Conservation (phyloP, 2,888 invertebrate species). For the Thymelicus sylvestris region DNA sequence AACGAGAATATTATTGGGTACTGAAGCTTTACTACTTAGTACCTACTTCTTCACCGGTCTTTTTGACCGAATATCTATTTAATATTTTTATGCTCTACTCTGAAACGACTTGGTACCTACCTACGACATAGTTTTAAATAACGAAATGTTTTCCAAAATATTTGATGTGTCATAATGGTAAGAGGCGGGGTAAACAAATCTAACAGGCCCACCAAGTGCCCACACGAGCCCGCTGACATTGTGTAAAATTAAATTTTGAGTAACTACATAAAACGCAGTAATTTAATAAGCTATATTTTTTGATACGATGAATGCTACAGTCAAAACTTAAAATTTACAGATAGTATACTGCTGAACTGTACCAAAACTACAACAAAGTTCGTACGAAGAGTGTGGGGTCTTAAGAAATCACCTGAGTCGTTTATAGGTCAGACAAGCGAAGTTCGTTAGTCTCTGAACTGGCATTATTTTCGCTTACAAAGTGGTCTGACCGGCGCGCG, state of each 20-base stretch:
- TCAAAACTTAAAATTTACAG: too few species aligned
- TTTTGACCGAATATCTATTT: too few species aligned
- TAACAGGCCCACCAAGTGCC: not conserved
- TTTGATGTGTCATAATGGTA: not conserved
- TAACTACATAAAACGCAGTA: not conserved
- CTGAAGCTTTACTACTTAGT: too few species aligned
- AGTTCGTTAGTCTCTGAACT: slow-evolving; percentile 83
- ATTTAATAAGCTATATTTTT: not conserved
- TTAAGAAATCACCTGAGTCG: slow-evolving; percentile 41
- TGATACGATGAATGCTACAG: too few species aligned
- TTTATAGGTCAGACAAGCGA: slow-evolving; percentile 80
- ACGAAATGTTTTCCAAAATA: not conserved
- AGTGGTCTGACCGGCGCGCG: slow-evolving; percentile 71
- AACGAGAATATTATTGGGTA: too few species aligned
- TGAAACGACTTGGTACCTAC: not conserved
- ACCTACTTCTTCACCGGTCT: too few species aligned
- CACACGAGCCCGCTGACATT: not conserved
- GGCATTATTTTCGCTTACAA: slow-evolving; percentile 80
- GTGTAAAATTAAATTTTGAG: slow-evolving; percentile 3
- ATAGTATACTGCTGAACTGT: too few species aligned
- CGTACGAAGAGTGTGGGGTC: slow-evolving; percentile 10
- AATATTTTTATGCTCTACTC: too few species aligned
- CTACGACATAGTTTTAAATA: not conserved
- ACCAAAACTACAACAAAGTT: too few species aligned
- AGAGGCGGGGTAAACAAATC: not conserved